Percentiles rank a stretch among this genome's conserved stretches.
Evolutionary conservation across 2,113 vertebrate species (phyloP).

Genomic region (Antechinus stuartii): DNA sequence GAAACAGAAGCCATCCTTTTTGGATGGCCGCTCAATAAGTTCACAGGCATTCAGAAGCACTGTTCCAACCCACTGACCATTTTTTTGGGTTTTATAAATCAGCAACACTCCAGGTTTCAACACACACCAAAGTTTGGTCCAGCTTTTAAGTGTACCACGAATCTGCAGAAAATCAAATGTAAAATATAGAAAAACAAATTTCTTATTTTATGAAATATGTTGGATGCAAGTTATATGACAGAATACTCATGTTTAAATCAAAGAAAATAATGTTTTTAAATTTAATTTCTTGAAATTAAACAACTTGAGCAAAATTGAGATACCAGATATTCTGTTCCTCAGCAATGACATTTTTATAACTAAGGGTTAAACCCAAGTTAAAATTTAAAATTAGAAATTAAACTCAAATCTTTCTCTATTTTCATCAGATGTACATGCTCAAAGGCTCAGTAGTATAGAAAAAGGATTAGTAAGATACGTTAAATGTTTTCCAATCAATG

Average conservation of each 20-base stretch:
- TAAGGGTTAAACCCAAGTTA: not conserved
- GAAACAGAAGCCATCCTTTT: slow-evolving; percentile 99
- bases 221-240: not conserved
- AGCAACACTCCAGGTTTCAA: slow-evolving; percentile 97
- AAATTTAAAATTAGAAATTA: slow-evolving; percentile 42
- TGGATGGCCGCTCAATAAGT: slow-evolving; percentile 98
- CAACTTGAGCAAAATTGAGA: not conserved
- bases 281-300: not conserved
- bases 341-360: slow-evolving; percentile 6
- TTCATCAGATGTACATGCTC: slow-evolving; percentile 32
- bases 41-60: slow-evolving; percentile 98
- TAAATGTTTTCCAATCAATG: slow-evolving; percentile 21
- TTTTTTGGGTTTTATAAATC: slow-evolving; percentile 98
- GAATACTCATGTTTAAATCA: slow-evolving; percentile 35
- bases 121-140: slow-evolving; percentile 99
- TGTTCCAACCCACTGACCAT: slow-evolving; percentile 99
- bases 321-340: slow-evolving; percentile 25
- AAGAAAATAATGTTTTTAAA: not conserved
- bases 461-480: not conserved
- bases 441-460: not conserved
- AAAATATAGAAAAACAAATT: slow-evolving; percentile 64
- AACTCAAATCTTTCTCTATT: not conserved
- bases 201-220: not conserved
- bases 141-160: slow-evolving; percentile 97
- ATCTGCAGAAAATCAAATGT: slow-evolving; percentile 86